Conservation (phyloP, 2,888 invertebrate species). For the Marasmarcha lunaedactyla region DNA sequence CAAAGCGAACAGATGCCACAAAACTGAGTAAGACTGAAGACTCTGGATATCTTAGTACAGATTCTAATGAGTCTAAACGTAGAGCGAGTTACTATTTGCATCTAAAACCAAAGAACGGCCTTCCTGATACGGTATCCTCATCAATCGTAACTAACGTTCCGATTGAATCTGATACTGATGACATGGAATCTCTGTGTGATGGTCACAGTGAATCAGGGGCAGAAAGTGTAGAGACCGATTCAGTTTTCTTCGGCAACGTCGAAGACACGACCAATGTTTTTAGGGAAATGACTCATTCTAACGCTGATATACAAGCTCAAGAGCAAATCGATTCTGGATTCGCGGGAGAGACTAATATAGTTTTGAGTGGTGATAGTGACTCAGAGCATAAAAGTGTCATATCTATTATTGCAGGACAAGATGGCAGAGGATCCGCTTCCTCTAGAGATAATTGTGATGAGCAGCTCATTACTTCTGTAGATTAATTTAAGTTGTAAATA, state of each 20-base stretch:
- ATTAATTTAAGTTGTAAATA: slow-evolving; percentile 27
- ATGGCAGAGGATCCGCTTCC: slow-evolving; percentile 40
- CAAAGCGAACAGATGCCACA: slow-evolving; percentile 46
- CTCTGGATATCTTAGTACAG: slow-evolving; percentile 88
- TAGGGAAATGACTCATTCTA: slow-evolving; percentile 35
- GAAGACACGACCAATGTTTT: slow-evolving; percentile 55
- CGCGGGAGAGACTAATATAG: slow-evolving; percentile 56
- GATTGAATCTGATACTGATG: slow-evolving; percentile 74
- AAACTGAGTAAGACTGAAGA: slow-evolving; percentile 70
- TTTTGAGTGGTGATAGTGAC: slow-evolving; percentile 59
- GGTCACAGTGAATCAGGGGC: slow-evolving; percentile 88
- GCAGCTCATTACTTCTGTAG: slow-evolving; percentile 42
- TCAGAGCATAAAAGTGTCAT: slow-evolving; percentile 62
- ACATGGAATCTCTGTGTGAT: slow-evolving; percentile 82
- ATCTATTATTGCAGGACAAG: slow-evolving; percentile 52
- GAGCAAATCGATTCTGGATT: slow-evolving; percentile 62
- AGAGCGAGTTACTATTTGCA: slow-evolving; percentile 59
- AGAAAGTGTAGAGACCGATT: slow-evolving; percentile 88
- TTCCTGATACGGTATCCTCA: slow-evolving; percentile 29
- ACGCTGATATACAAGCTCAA: slow-evolving; percentile 25
- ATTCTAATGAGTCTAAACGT: slow-evolving; percentile 75
- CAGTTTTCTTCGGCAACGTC: slow-evolving; percentile 85
- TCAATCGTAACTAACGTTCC: slow-evolving; percentile 11
- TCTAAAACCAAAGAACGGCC: slow-evolving; percentile 36
- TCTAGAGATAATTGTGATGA: slow-evolving; percentile 41